Evolutionary conservation across 2,888 invertebrate genomes (phyloP), one percentile per base, ranked within the genome.

Genomic region (Eulithis testata): DNA sequence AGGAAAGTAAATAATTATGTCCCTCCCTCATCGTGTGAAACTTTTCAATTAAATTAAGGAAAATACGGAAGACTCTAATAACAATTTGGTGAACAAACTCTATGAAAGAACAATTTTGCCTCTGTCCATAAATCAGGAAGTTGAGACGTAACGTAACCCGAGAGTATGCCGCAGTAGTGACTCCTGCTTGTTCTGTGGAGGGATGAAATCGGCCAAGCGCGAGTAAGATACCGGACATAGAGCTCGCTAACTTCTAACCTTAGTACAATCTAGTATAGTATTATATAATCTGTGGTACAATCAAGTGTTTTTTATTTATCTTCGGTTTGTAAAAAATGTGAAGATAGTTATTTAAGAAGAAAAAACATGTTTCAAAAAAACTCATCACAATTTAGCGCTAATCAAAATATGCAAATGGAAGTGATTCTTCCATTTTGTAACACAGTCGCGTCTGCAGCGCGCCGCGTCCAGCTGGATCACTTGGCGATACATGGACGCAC

Each of bases 41-140:
- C 47, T 70, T 70, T 70, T 66, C 64, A 66, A 70, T 69, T 61
- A 54, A 62, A 60, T 65, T 63, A 55, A 45, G 56, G 50, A n/a
- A 58, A 66, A 57, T 68, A 57, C 63, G 59, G 44, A 43, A 40
- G 63, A 12, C 59, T 55, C 40, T 58, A 60, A 70, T 65, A 67
- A 65, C 63, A 63, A 47, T 61, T 65, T 64, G 45, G 57, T 21
- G 65, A 68, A 63, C 50, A 62, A 63, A 67, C 60, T 69, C 58
- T 59, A 67, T 58, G 49, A 51, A 62, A 47, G 50, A 31, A 65
- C 61, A 71, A 65, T 66, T 69, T 66, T 56, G 59, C 59, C 53
- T 61, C 53, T 68, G 59, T 63, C 49, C 68, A 71, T 73, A 69
- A 73, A 73, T 73, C 71, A 69, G 59, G 52, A 69, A 71, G 68